Conservation (phyloP, 2,888 invertebrate species). For the Cephus rjabovi region DNA sequence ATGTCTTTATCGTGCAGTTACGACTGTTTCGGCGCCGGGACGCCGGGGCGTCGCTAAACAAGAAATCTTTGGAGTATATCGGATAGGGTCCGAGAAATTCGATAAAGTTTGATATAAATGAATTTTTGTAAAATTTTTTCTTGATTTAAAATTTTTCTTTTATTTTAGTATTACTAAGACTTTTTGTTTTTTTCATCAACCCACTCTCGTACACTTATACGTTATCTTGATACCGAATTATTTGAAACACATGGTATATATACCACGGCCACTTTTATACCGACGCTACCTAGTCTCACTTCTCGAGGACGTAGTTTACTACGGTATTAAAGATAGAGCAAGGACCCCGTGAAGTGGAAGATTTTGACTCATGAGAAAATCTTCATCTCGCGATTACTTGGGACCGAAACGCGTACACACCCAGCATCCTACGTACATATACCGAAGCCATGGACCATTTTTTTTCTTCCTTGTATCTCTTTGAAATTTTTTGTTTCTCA, state of each 20-base stretch:
- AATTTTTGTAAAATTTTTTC: neutral
- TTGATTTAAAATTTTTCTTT: too few relatives aligned
- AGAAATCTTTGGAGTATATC: neutral
- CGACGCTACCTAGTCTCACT: neutral
- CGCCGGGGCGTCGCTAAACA: constrained; percentile 23
- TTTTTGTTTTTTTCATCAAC: neutral
- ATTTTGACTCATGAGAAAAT: constrained; percentile 2
- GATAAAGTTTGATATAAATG: neutral
- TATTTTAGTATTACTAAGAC: too few relatives aligned
- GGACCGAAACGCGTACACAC: neutral
- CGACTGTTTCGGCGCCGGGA: constrained; percentile 29
- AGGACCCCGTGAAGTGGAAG: neutral
- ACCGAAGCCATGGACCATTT: neutral
- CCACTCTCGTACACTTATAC: neutral
- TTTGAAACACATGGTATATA: neutral
- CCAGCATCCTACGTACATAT: neutral
- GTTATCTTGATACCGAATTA: neutral
- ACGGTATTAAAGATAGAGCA: neutral
- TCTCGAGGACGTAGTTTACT: constrained; percentile 2
- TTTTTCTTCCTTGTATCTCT: neutral
- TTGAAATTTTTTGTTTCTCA: neutral
- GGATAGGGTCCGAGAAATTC: constrained; percentile 4
- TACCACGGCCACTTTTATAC: neutral
- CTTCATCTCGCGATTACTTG: neutral
- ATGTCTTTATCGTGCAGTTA: constrained; percentile 6